phyloP scores from a whole-genome alignment of 2,113 vertebrate genomes.

The Saccopteryx leptura region DNA sequence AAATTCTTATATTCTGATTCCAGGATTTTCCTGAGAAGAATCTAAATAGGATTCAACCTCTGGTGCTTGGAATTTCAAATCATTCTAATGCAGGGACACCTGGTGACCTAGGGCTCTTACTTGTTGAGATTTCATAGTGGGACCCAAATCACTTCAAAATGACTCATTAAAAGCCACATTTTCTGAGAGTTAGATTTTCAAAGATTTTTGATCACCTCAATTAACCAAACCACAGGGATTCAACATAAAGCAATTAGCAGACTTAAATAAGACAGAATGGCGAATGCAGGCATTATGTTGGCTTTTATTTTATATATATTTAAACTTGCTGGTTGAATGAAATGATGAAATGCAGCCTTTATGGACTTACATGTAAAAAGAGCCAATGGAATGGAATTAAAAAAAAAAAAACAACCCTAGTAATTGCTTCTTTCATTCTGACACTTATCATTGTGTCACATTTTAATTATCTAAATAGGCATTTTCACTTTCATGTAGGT shows the following conservation, averaged over 20 bases:
- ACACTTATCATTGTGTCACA: not conserved
- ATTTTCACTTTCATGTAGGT: not conserved
- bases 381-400: not conserved
- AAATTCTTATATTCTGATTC: not conserved
- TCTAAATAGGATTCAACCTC: not conserved
- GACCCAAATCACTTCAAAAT: slow-evolving; percentile 53
- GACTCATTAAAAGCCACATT: slow-evolving; percentile 49
- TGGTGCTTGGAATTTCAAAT: not conserved
- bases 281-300: slow-evolving; percentile 37
- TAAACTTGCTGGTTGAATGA: not conserved
- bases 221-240: slow-evolving; percentile 72
- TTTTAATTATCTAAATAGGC: slow-evolving; percentile 10
- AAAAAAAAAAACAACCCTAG: not conserved
- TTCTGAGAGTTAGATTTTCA: slow-evolving; percentile 49
- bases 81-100: not conserved
- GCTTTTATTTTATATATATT: not conserved
- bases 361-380: not conserved
- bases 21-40: not conserved
- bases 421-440: not conserved
- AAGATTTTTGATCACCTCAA: slow-evolving; percentile 59
- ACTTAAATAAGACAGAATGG: slow-evolving; percentile 37
- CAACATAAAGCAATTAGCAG: slow-evolving; percentile 72
- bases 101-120: not conserved
- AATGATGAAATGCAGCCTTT: slow-evolving; percentile 31
- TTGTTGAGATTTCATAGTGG: slow-evolving; percentile 7